Evolutionary conservation across 2,797 vertebrate species (phyloP), one percentile per base, ranked within the genome.

Genomic region (Holocentrus rufus): DNA sequence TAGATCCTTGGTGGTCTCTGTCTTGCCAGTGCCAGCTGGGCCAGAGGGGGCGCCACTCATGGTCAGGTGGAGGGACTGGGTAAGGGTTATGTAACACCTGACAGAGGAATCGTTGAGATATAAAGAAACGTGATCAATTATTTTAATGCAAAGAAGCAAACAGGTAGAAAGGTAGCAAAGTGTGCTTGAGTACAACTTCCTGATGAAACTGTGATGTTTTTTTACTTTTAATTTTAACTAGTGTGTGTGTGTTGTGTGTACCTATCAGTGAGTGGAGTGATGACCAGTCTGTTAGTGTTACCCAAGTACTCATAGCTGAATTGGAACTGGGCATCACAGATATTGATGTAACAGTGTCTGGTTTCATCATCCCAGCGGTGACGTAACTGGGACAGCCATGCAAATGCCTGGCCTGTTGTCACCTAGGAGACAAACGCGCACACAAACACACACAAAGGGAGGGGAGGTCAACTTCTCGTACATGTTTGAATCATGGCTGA

Each of bases 221-320:
- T 44, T 15, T 44, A 11, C 13, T 3, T 39, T 7, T 34, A 34
- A n/a, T n/a, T 34, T 34, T 34, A 34, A 34, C 31, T 7, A 34
- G n/a, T 71, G 69, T 36, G n/a, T 71, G 46, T 64, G 44, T 46
- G 34, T 8, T 17, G n/a, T 58, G 7, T 15, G 20, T 63, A 95
- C 95, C 95, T 92, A 86, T 95, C 95, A 79, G 95, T 95, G 61
- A 95, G 93, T 2, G 95, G 95, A 9, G 94, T 95, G 80, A 95
- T 94, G 85, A 95, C 94, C 71, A 95, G 89, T 57, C 94, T 89
- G 85, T 94, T 93, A 0, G 94, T 95, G 88, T 95, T 95, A 3
- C 95, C 95, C 62, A 95, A 79, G 79, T 95, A 95, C 77, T 95
- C 95, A 9, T 95, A 95, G 67, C 93, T 94, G 76, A 94, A 95